Percentiles rank a stretch among this genome's conserved stretches.
phyloP scores from a whole-genome alignment of 2,113 vertebrate species.

The Mugil cephalus region DNA sequence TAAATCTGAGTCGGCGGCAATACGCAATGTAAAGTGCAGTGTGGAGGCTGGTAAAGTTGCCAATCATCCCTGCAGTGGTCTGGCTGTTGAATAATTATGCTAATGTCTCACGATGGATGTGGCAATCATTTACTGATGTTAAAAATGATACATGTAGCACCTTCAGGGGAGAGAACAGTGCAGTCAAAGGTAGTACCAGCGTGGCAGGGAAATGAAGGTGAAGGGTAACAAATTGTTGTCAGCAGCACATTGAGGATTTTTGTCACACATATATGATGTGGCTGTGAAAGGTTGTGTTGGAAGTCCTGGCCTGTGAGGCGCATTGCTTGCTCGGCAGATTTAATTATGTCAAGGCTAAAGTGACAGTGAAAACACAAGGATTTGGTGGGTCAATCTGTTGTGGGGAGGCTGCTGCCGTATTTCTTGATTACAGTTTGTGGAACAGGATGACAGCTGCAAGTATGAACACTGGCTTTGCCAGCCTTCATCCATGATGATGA shows the following conservation, averaged over 20 bases:
- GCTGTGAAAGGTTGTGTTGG: slow-evolving; percentile 35
- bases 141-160: slow-evolving; percentile 30
- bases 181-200: slow-evolving; percentile 6
- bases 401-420: slow-evolving; percentile 6
- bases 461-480: slow-evolving; percentile 6
- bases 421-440: slow-evolving; percentile 5
- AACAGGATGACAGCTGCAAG: slow-evolving; percentile 1
- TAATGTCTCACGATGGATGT: slow-evolving; percentile 24
- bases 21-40: slow-evolving; percentile 18
- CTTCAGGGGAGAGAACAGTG: slow-evolving; percentile 12
- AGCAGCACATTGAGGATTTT: slow-evolving; percentile 2
- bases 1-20: slow-evolving; percentile 4
- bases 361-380: not conserved
- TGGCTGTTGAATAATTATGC: slow-evolving; percentile 31
- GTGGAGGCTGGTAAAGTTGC: slow-evolving; percentile 28
- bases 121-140: slow-evolving; percentile 34
- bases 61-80: slow-evolving; percentile 54
- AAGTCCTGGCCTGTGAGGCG: slow-evolving; percentile 8
- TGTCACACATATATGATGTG: not conserved
- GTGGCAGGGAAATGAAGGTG: not conserved
- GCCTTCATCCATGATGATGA: not conserved
- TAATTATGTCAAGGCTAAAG: not conserved
- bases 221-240: not conserved
- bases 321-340: not conserved
- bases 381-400: slow-evolving; percentile 5